Conservation (phyloP, 1,140 invertebrate species). For the Drosophila grimshawi region DNA sequence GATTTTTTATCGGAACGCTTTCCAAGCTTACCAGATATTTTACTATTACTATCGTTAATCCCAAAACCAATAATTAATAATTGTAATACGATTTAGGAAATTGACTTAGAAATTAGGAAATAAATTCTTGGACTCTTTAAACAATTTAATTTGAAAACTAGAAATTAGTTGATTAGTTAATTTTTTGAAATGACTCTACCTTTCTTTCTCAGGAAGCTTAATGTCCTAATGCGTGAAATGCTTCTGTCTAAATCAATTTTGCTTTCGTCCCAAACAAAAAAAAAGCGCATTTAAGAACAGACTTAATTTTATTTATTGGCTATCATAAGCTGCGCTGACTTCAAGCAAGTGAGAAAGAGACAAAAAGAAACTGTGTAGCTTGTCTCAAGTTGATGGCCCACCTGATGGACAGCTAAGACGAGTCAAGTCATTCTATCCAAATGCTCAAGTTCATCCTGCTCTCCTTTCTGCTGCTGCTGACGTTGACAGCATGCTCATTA, state of each 20-base stretch:
- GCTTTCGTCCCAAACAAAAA: not conserved
- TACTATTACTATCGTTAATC: too few relatives aligned
- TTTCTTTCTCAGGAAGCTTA: not conserved
- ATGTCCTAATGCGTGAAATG: slow-evolving; percentile 38
- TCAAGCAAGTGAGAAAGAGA: not conserved
- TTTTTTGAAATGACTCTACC: too few relatives aligned
- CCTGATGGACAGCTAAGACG: slow-evolving; percentile 1
- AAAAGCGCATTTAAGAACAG: not conserved
- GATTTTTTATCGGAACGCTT: too few relatives aligned
- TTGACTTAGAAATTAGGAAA: too few relatives aligned
- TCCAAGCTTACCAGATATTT: too few relatives aligned
- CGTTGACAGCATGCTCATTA: slow-evolving; percentile 59
- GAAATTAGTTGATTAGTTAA: too few relatives aligned
- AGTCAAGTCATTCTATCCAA: not conserved
- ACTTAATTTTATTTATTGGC: slow-evolving; percentile 64
- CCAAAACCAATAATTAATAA: too few relatives aligned
- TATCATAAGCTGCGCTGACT: slow-evolving; percentile 45
- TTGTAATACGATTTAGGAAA: too few relatives aligned
- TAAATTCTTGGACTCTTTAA: too few relatives aligned
- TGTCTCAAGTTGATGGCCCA: not conserved
- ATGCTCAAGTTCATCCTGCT: not conserved
- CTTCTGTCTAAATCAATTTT: slow-evolving; percentile 44
- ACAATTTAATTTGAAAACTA: too few relatives aligned
- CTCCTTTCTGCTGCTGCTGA: not conserved
- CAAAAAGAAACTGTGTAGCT: not conserved